phyloP scores from a whole-genome alignment of 2,888 invertebrate species.

The Rotaria socialis region DNA sequence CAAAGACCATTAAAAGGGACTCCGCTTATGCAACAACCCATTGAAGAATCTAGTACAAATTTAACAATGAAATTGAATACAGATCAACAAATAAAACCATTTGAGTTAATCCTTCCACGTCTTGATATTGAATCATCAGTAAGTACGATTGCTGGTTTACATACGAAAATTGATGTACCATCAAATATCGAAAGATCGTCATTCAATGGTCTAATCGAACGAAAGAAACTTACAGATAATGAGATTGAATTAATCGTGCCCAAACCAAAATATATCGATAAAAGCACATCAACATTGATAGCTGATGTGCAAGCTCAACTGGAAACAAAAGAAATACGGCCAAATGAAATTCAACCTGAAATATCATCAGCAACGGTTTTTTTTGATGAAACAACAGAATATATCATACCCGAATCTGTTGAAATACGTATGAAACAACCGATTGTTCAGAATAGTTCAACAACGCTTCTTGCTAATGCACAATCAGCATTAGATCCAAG shows the following conservation, averaged over 20 bases:
- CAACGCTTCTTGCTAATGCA: not conserved
- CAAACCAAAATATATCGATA: not conserved
- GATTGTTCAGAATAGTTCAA: not conserved
- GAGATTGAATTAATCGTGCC: not conserved
- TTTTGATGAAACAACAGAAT: not conserved
- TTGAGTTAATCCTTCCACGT: not conserved
- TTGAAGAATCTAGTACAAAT: not conserved
- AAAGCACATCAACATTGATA: not conserved
- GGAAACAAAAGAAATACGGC: not conserved
- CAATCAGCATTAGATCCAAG: not conserved
- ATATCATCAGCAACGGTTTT: not conserved
- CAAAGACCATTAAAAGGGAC: not conserved
- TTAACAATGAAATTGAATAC: not conserved
- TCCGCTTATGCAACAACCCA: not conserved
- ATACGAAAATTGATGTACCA: not conserved
- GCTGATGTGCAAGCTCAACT: constrained; percentile 29
- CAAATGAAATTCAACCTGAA: constrained; percentile 27
- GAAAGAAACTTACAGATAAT: not conserved
- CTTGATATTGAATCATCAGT: not conserved
- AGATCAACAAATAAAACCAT: not conserved
- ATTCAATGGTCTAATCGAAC: not conserved
- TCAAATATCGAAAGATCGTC: not conserved
- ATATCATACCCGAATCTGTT: not conserved
- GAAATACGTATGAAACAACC: constrained; percentile 23
- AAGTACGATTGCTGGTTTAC: constrained; percentile 11